Evolutionary conservation across 2,888 invertebrate species (phyloP).

Genomic region (Melinopterus prodromus): DNA sequence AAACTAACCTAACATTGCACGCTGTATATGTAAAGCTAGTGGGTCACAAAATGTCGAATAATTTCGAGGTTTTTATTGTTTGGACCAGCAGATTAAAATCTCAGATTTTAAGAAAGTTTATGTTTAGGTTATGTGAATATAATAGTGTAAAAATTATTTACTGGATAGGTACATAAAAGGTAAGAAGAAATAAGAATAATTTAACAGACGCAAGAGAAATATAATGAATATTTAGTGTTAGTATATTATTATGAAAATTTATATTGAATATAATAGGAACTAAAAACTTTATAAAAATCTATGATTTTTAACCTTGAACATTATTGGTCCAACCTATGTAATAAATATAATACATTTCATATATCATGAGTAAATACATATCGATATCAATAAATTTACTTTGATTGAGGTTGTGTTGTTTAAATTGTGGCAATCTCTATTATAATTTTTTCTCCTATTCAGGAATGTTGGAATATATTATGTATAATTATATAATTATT

Average conservation of each 20-base stretch:
- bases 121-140: neutral
- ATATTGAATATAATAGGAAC: too few relatives aligned
- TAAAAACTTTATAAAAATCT: too few relatives aligned
- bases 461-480: too few relatives aligned
- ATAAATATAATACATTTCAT: neutral
- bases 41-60: neutral
- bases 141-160: neutral
- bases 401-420: too few relatives aligned
- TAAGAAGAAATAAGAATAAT: neutral
- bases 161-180: neutral
- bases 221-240: neutral
- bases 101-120: neutral
- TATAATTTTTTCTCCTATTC: too few relatives aligned
- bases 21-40: slow-evolving; percentile 6
- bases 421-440: neutral
- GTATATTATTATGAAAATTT: neutral
- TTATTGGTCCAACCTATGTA: too few relatives aligned
- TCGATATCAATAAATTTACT: neutral
- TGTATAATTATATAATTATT: too few relatives aligned
- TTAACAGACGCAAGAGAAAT: neutral
- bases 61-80: neutral
- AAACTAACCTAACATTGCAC: slow-evolving; percentile 23
- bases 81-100: neutral
- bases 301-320: too few relatives aligned
- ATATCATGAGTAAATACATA: neutral